These are phyloP conservation scores for Aplodontia rufa DNA, from an alignment of 2,113 vertebrate genomes.

Conservation along the genomic window DNA sequence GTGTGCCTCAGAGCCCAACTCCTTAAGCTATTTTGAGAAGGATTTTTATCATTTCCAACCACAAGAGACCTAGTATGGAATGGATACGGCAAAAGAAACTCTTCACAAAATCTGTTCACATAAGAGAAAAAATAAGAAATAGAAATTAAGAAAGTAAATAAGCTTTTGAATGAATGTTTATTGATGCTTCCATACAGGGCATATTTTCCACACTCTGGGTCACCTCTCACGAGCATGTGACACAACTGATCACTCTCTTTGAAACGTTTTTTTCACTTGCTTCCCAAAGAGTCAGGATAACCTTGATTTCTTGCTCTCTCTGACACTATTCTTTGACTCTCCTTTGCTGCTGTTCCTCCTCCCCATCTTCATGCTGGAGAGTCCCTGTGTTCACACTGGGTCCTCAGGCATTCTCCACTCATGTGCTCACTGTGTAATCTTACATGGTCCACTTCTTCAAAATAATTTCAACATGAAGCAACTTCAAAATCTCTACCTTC, in stretches of 20 bases:
- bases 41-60: neutral
- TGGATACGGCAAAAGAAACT: neutral
- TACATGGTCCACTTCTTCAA: neutral
- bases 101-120: neutral
- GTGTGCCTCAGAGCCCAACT: neutral
- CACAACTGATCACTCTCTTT: neutral
- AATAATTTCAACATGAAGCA: constrained; percentile 5
- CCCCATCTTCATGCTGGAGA: neutral
- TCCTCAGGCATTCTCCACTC: neutral
- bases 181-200: neutral
- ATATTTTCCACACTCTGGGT: neutral
- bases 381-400: neutral
- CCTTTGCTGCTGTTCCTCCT: neutral
- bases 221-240: neutral
- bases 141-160: neutral
- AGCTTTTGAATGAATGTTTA: neutral
- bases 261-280: neutral
- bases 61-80: neutral
- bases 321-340: neutral
- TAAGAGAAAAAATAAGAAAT: constrained; percentile 39
- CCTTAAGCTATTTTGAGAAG: neutral
- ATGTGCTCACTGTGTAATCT: neutral
- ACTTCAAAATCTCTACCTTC: neutral
- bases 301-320: neutral
- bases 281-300: neutral